These are phyloP conservation scores for Litocranius walleri DNA, from an alignment of 2,113 vertebrate genomes.

Conservation along the genomic window DNA sequence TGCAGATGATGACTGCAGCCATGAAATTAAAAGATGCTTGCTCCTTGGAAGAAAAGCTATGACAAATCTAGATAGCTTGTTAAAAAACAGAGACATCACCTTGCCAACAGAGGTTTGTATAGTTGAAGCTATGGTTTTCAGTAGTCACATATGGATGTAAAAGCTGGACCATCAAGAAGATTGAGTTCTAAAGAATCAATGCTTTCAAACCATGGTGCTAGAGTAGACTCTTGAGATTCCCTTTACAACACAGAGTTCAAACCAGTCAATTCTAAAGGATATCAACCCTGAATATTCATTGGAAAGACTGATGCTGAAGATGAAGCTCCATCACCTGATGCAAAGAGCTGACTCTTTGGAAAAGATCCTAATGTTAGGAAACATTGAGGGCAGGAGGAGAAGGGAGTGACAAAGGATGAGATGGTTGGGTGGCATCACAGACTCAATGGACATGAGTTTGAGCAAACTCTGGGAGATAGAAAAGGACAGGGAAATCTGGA, in stretches of 20 bases:
- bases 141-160: background rate
- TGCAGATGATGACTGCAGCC: background rate
- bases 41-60: background rate
- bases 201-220: background rate
- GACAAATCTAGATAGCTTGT: background rate
- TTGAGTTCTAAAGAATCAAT: background rate
- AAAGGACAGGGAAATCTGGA: background rate
- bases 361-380: background rate
- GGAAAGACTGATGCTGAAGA: background rate
- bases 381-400: background rate
- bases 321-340: background rate
- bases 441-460: background rate
- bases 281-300: background rate
- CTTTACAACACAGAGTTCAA: background rate
- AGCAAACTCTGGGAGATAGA: background rate
- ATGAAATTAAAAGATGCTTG: background rate
- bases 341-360: background rate
- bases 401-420: background rate
- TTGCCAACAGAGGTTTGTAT: background rate
- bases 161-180: background rate
- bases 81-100: background rate
- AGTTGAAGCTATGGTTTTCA: background rate
- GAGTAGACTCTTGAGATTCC: background rate
- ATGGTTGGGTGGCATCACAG: background rate
- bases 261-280: background rate